Evolutionary conservation across 2,888 invertebrate species (phyloP).

Genomic region (Pachliopta kotzebuea): DNA sequence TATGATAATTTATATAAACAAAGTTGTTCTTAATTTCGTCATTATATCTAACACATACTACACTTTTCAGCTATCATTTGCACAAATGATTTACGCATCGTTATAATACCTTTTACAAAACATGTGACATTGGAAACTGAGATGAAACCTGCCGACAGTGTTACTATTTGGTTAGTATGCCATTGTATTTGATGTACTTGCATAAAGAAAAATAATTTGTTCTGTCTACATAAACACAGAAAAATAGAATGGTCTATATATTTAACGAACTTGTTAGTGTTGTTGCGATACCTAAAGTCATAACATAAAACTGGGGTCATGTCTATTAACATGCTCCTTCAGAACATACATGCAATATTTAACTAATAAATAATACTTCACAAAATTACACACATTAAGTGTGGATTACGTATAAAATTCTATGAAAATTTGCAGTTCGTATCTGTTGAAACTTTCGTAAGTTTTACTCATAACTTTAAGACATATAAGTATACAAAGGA

Average conservation of each 20-base stretch:
- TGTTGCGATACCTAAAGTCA: slow-evolving; percentile 4
- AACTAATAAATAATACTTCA: background rate
- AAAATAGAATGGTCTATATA: slow-evolving; percentile 30
- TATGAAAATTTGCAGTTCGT: background rate
- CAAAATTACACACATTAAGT: background rate
- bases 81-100: slow-evolving; percentile 44
- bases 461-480: too few relatives aligned
- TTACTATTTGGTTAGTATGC: slow-evolving; percentile 35
- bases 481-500: too few relatives aligned
- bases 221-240: slow-evolving; percentile 37
- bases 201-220: slow-evolving; percentile 40
- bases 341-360: slow-evolving; percentile 3
- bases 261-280: slow-evolving; percentile 30
- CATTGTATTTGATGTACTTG: slow-evolving; percentile 40
- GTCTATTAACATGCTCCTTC: slow-evolving; percentile 9
- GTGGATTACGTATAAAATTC: background rate
- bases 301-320: slow-evolving; percentile 12
- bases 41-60: slow-evolving; percentile 28
- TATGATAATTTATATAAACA: slow-evolving; percentile 21
- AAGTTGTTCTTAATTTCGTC: slow-evolving; percentile 23
- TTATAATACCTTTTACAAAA: slow-evolving; percentile 51
- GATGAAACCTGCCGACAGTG: slow-evolving; percentile 35
- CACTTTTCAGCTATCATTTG: slow-evolving; percentile 51
- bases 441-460: too few relatives aligned
- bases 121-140: slow-evolving; percentile 55